Base-by-base conservation (phyloP, 2,888 invertebrate genomes). In the Dryocosmus kuriphilus region DNA sequence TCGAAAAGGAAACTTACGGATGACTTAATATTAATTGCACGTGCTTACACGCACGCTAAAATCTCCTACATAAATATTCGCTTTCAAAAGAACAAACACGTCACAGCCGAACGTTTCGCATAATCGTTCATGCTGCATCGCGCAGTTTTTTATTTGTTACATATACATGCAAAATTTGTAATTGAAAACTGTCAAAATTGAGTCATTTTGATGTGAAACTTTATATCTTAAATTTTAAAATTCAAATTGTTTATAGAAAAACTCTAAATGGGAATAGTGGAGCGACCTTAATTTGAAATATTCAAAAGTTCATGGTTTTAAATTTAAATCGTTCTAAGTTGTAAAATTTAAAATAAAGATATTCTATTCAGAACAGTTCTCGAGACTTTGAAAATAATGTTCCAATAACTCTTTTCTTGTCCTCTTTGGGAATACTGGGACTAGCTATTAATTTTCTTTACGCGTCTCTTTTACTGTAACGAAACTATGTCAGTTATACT, bases 1-100 rank as follows among this genome's bases (percentile, higher is more conserved):
- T 71, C 51, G 71, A 71, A 71, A 71, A 71, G 71, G 71, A 71
- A 71, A 71, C 71, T 71, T 71, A 51, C 71, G 71, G 71, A 71
- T 71, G 71, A 71, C 71, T 71, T 71, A 71, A 71, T 71, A 71
- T 71, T 71, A 51, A 71, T 51, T 71, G n/a, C 71, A 71, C 46
- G 51, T 51, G 71, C 71, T 71, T 71, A 16, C 71, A 71, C 71
- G 51, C 71, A 71, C 71, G 51, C 41, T 71, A 51, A 71, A 71
- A 71, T 71, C 30, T 71, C 57, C 2, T 11, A 14, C n/a, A 51
- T 16, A n/a, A n/a, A 51, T 51, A 67, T 71, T 46, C 71, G 30
- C 71, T 71, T 71, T 51, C 71, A 30, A 71, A 71, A 71, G 27
- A 71, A 51, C 46, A 51, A 71, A 51, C 46, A 51, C 71, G 71